A percentile compares a stretch with the other conserved stretches of the same genome.
Conservation (phyloP, 2,888 invertebrate genomes). For the Drosophila tanythrix region DNA sequence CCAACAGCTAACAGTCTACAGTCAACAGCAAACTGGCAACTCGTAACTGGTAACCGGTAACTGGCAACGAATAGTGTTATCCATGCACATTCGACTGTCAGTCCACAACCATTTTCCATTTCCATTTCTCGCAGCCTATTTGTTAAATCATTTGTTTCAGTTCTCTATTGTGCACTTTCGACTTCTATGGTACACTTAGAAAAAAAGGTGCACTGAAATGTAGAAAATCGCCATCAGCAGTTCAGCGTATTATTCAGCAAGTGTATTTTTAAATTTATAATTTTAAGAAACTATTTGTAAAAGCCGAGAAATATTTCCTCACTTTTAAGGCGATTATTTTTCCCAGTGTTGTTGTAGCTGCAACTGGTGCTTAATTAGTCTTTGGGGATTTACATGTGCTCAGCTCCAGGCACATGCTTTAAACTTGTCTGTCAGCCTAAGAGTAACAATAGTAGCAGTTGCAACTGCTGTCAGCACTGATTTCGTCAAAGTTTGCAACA, state of each 20-base stretch:
- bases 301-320: not conserved
- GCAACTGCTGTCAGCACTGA: slow-evolving; percentile 23
- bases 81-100: slow-evolving; percentile 16
- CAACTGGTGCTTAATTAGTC: slow-evolving; percentile 53
- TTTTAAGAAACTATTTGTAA: not conserved
- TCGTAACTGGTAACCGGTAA: slow-evolving; percentile 1
- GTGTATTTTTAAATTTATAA: not conserved
- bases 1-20: slow-evolving; percentile 12
- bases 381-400: slow-evolving; percentile 45
- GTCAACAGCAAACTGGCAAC: slow-evolving; percentile 24
- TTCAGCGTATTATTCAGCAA: not conserved
- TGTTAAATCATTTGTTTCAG: slow-evolving; percentile 62
- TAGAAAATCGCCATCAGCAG: too few relatives aligned
- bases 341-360: not conserved
- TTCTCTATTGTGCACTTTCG: slow-evolving; percentile 32
- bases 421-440: slow-evolving; percentile 28
- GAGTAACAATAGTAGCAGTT: not conserved
- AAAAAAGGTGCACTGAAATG: not conserved
- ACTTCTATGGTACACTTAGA: not conserved
- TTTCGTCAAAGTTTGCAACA: slow-evolving; percentile 28
- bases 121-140: slow-evolving; percentile 16
- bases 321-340: not conserved
- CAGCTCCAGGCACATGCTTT: slow-evolving; percentile 14
- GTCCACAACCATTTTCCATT: slow-evolving; percentile 6
- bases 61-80: slow-evolving; percentile 45